Evolutionary conservation across 2,113 vertebrate genomes (phyloP).

Genomic region (Lynx canadensis): DNA sequence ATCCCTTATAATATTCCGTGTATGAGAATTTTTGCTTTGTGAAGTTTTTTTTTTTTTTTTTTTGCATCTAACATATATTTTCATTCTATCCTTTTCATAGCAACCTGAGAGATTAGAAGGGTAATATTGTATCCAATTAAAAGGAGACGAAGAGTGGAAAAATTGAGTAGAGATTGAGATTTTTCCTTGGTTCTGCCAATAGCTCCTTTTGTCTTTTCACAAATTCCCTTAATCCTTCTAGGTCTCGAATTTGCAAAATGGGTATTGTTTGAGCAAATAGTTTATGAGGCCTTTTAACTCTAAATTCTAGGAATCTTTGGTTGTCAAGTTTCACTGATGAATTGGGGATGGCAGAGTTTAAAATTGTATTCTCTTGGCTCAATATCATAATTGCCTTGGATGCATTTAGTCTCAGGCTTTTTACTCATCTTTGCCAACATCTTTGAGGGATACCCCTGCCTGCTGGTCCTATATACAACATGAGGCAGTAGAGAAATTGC

Average conservation of each 20-base stretch:
- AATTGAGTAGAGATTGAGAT: neutral
- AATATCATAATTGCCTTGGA: neutral
- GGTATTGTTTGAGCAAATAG: neutral
- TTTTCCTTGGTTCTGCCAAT: neutral
- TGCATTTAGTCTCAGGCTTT: neutral
- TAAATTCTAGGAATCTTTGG: neutral
- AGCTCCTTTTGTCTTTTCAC: neutral
- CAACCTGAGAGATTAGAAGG: neutral
- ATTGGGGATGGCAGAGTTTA: neutral
- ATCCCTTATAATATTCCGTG: neutral
- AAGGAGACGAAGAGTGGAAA: neutral
- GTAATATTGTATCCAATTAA: neutral
- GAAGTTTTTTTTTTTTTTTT: neutral
- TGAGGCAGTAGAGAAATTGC: neutral
- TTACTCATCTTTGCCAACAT: neutral
- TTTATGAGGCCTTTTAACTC: neutral
- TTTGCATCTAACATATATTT: neutral
- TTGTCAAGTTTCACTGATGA: neutral
- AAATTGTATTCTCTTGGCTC: neutral
- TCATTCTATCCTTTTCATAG: neutral
- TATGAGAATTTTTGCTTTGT: conserved; percentile 11
- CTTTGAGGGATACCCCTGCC: neutral
- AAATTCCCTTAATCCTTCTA: neutral
- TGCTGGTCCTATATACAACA: neutral
- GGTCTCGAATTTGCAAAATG: neutral